Base-by-base conservation (phyloP, 2,797 vertebrate species). In the Manis javanica region DNA sequence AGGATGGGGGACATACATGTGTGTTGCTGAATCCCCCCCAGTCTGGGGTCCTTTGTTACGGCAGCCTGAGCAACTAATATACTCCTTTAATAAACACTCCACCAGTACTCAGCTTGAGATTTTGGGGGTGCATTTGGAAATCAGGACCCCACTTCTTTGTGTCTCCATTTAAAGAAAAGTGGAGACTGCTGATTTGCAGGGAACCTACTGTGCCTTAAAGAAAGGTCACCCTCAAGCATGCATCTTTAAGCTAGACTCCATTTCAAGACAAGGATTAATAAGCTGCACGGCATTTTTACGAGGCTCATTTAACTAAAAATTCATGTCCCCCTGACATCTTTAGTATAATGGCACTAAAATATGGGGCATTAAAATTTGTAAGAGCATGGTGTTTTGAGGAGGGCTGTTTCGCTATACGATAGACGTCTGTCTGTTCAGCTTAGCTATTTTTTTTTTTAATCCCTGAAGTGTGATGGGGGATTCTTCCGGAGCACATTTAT, bases 11-110 rank as follows among this genome's bases (percentile, higher is more conserved):
- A 13, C 42, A 15, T 2, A 4, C 3, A 29, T 2, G 49, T 55
- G 12, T 15, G 1, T 19, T 18, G 0, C 18, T 13, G 5, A 29
- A 39, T 34, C 26, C 9, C 69, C 69, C 78, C 29, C 49, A 31
- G 21, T 42, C 34, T 31, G 26, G 2, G 1, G 24, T 15, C 3
- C 4, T 39, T 6, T 42, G 26, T 42, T 5, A n/a, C 4, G 31
- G 19, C 21, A 14, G 1, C 6, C 4, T 7, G 21, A 5, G 5
- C 3, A 21, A 24, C 5, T 3, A 1, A 42, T 1, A 26, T n/a
- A 34, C 12, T 0, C 37, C 14, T 49, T 57, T 19, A 34, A 46
- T 46, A 46, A 39, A 11, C 34, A 26, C 16, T 31, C 0, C 13
- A 13, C n/a, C 24, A 12, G 1, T 8, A 34, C 26, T 42, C 37